Conservation (phyloP, 2,888 invertebrate genomes). For the Melitaea athalia region DNA sequence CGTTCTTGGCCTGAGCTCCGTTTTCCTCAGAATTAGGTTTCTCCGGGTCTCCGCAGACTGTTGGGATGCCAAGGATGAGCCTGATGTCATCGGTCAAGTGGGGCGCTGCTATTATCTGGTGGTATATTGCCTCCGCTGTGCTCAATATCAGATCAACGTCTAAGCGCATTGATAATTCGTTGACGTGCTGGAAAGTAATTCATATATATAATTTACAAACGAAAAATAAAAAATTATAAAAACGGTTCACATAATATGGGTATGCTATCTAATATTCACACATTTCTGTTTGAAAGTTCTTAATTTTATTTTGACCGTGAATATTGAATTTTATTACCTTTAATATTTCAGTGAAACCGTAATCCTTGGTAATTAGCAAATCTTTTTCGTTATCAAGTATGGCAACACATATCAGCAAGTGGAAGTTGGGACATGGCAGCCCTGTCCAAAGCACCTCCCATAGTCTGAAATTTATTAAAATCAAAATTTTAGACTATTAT, state of each 20-base stretch:
- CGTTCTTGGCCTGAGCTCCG: conserved; percentile 53
- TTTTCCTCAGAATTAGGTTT: conserved; percentile 44
- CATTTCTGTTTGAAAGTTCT: neutral
- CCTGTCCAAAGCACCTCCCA: conserved; percentile 99
- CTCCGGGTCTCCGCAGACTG: too few species aligned
- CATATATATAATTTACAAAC: too few species aligned
- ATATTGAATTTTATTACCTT: conserved; percentile 83
- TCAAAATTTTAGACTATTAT: neutral
- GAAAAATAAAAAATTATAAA: too few species aligned
- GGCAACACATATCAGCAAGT: conserved; percentile 95
- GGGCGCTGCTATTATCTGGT: conserved; percentile 89
- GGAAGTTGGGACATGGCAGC: conserved; percentile 96
- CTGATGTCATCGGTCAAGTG: conserved; percentile 88
- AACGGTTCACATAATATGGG: neutral
- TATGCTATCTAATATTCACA: neutral
- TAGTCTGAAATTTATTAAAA: conserved; percentile 68
- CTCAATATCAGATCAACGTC: conserved; percentile 91
- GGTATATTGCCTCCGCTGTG: conserved; percentile 95
- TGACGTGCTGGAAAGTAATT: conserved; percentile 89
- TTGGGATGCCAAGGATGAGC: conserved; percentile 83
- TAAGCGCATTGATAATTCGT: conserved; percentile 94
- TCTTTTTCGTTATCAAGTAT: conserved; percentile 95
- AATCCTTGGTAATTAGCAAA: conserved; percentile 93
- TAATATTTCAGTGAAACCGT: conserved; percentile 97
- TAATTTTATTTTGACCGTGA: neutral